phyloP scores from a whole-genome alignment of 1,140 invertebrate genomes.

The Diabrotica virgifera region DNA sequence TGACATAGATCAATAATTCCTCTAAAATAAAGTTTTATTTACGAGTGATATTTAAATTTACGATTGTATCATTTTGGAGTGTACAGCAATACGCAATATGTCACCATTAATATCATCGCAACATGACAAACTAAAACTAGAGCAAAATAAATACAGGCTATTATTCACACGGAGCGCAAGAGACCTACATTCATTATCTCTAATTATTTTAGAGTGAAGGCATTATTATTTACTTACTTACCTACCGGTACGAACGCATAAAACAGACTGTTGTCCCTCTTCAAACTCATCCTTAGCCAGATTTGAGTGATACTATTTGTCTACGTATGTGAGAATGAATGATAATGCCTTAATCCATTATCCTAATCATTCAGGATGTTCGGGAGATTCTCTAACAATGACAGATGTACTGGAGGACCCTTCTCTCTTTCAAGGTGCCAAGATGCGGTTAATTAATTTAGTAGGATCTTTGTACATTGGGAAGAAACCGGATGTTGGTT shows the following conservation, averaged over 20 bases:
- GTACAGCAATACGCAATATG: too few species aligned
- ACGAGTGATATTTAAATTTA: too few species aligned
- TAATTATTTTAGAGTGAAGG: neutral
- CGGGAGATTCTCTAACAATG: neutral
- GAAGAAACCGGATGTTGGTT: too few species aligned
- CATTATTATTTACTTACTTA: neutral
- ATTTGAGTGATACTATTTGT: conserved; percentile 20
- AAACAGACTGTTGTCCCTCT: conserved; percentile 3
- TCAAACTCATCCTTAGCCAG: neutral
- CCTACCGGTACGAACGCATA: neutral
- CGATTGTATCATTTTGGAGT: too few species aligned
- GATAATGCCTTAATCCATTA: conserved; percentile 27
- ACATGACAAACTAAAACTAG: too few species aligned
- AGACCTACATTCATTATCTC: neutral
- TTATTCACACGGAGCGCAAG: too few species aligned
- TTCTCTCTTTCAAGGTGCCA: conserved; percentile 1
- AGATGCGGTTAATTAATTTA: conserved; percentile 2
- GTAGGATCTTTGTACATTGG: neutral
- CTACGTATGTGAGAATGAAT: conserved; percentile 11
- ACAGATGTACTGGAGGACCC: conserved; percentile 4
- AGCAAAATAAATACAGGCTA: too few species aligned
- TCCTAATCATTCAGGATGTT: conserved; percentile 18
- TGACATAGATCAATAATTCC: too few species aligned
- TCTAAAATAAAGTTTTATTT: too few species aligned
- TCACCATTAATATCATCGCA: too few species aligned